These are phyloP conservation scores for Microvelia longipes DNA, from an alignment of 1,140 invertebrate species.

Conservation along the genomic window DNA sequence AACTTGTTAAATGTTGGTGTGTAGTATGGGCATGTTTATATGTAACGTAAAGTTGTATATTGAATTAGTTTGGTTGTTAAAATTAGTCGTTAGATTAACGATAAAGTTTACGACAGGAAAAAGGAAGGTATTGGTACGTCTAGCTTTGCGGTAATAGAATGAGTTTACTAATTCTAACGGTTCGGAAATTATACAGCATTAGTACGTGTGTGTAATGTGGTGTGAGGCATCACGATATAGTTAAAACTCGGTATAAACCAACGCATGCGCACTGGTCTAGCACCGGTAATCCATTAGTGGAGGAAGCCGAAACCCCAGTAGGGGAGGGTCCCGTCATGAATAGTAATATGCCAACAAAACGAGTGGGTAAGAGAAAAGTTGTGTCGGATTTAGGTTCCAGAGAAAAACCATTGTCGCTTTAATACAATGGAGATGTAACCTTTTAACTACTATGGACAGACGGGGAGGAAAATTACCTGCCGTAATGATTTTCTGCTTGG, in stretches of 20 bases:
- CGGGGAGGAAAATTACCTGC: neutral
- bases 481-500: no score
- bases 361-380: neutral
- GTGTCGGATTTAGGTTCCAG: no score
- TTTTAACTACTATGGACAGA: neutral
- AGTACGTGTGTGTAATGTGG: neutral
- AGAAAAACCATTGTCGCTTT: neutral
- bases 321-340: neutral
- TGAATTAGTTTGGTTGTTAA: neutral
- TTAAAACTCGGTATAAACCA: no score
- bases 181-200: neutral
- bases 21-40: no score
- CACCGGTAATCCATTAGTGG: neutral
- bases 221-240: no score
- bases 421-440: neutral
- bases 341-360: neutral
- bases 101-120: neutral
- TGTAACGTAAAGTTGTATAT: no score
- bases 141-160: neutral
- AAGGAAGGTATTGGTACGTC: neutral
- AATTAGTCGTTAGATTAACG: neutral
- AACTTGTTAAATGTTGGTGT: neutral
- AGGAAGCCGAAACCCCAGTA: neutral
- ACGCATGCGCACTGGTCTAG: neutral
- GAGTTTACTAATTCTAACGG: neutral